phyloP scores from a whole-genome alignment of 2,113 vertebrate genomes.

The Bagarius yarrelli region DNA sequence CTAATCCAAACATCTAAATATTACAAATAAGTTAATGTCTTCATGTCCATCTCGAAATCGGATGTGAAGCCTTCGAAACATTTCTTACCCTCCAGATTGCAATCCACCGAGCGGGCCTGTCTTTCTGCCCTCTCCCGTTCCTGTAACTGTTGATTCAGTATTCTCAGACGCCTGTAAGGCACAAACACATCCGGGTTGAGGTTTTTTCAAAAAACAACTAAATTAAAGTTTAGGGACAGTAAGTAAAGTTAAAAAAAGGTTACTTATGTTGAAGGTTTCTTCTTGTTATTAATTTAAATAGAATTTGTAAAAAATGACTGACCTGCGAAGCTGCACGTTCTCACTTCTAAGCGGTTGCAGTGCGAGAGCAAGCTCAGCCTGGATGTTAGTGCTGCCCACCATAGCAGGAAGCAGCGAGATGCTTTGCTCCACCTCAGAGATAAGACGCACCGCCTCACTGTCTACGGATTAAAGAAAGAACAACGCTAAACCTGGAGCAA shows the following conservation, averaged over 20 bases:
- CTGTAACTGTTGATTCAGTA: slow-evolving; percentile 78
- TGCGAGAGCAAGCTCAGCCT: slow-evolving; percentile 75
- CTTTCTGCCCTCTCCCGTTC: slow-evolving; percentile 71
- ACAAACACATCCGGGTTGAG: neutral
- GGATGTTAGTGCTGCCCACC: slow-evolving; percentile 58
- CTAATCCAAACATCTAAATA: too few relatives aligned
- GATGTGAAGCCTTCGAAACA: neutral
- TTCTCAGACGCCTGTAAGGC: slow-evolving; percentile 72
- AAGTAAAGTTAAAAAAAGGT: neutral
- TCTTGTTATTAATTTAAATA: too few relatives aligned
- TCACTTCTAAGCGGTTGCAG: slow-evolving; percentile 77
- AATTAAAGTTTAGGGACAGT: neutral
- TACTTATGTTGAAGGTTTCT: neutral
- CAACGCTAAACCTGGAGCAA: neutral
- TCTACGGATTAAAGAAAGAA: slow-evolving; percentile 61
- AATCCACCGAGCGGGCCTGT: slow-evolving; percentile 58
- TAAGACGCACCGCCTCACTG: slow-evolving; percentile 73
- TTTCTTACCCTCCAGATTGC: slow-evolving; percentile 73
- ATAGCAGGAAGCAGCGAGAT: slow-evolving; percentile 70
- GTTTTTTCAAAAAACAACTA: neutral
- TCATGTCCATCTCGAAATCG: neutral
- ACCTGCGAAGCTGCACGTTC: slow-evolving; percentile 83
- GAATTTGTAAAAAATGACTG: slow-evolving; percentile 6
- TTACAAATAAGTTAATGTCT: too few relatives aligned
- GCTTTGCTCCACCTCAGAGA: slow-evolving; percentile 75